A percentile compares a stretch with the other conserved stretches of the same genome.
These are phyloP conservation scores for Chaetops frenatus DNA, from an alignment of 2,113 vertebrate genomes.

Conservation along the genomic window DNA sequence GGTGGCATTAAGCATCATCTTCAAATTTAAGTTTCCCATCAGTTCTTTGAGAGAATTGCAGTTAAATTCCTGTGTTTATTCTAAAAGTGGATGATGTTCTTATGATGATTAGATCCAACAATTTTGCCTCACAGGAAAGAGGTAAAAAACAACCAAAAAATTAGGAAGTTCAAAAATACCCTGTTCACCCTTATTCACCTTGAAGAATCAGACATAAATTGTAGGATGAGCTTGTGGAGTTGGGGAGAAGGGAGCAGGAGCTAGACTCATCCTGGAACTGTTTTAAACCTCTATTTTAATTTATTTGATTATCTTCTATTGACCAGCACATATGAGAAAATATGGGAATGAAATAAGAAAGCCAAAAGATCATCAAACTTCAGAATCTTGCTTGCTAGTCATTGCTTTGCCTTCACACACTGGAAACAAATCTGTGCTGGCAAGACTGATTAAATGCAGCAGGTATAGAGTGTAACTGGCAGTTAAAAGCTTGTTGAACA, in stretches of 20 bases:
- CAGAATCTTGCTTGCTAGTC: background rate
- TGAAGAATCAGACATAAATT: background rate
- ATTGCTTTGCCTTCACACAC: background rate
- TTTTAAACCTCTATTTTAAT: background rate
- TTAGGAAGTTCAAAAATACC: background rate
- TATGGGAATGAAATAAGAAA: background rate
- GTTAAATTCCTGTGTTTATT: background rate
- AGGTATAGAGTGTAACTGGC: background rate
- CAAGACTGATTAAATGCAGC: background rate
- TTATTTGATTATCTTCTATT: background rate
- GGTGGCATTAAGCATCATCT: background rate
- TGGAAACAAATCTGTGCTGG: background rate
- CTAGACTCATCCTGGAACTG: background rate
- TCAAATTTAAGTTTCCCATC: background rate
- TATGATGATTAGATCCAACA: background rate
- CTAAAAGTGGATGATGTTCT: background rate
- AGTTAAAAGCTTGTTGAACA: conserved; percentile 54
- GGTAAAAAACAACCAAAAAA: background rate
- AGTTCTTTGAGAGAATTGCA: background rate
- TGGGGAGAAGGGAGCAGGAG: background rate
- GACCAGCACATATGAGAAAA: background rate
- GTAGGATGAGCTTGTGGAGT: background rate
- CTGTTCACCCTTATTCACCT: background rate
- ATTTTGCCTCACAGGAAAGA: background rate
- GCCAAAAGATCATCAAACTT: background rate